These are phyloP conservation scores for Aptenodytes patagonicus DNA, from an alignment of 2,113 vertebrate species.

Conservation along the genomic window DNA sequence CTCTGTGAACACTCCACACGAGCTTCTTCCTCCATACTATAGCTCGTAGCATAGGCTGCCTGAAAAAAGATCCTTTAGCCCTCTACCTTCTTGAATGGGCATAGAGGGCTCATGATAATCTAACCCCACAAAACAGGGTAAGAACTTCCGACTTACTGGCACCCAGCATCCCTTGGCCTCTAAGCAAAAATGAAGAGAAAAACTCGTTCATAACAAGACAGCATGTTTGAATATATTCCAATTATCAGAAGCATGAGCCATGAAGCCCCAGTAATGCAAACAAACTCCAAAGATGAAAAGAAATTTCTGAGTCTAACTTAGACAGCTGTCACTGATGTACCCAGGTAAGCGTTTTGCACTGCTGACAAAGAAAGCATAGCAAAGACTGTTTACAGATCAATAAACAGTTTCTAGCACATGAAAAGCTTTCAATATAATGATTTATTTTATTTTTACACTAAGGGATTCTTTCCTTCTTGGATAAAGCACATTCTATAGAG, in stretches of 20 bases:
- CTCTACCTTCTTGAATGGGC: not conserved
- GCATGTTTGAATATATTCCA: not conserved
- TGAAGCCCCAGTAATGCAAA: not conserved
- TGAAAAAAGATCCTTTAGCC: not conserved
- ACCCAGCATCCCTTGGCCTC: not conserved
- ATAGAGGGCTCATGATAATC: not conserved
- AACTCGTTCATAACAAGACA: not conserved
- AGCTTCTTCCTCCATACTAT: not conserved
- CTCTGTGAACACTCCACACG: not conserved
- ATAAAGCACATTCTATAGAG: not conserved
- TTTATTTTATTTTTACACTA: not conserved
- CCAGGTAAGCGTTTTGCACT: not conserved
- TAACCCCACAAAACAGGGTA: not conserved
- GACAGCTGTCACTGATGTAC: not conserved
- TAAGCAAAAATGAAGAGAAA: not conserved
- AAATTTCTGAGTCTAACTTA: not conserved
- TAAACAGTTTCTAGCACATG: not conserved
- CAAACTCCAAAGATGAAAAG: not conserved
- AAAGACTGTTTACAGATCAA: not conserved
- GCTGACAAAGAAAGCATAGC: not conserved
- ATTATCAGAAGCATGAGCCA: not conserved
- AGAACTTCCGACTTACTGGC: not conserved
- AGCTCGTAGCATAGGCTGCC: not conserved
- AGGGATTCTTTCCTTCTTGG: not conserved
- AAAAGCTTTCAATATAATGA: not conserved